Evolutionary conservation across 1,140 invertebrate genomes (phyloP).

Genomic region (Pomphorhynchus laevis): DNA sequence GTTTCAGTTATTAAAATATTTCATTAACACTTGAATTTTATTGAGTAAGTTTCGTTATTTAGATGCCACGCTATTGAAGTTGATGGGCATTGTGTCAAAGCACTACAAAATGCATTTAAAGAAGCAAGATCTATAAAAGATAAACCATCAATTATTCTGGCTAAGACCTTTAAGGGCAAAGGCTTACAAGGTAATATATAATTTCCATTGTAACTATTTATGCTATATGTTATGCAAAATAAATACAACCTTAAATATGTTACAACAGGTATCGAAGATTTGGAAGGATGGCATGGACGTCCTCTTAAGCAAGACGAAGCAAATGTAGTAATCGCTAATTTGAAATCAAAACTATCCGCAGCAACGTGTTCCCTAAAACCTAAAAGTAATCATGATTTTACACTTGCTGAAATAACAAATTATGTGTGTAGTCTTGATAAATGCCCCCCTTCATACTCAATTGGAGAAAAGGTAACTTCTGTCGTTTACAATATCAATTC

Average conservation of each 20-base stretch:
- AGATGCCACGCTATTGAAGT: slow-evolving; percentile 46
- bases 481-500: no score
- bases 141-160: slow-evolving; percentile 58
- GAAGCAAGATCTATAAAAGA: slow-evolving; percentile 32
- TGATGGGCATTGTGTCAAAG: slow-evolving; percentile 72
- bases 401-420: no score
- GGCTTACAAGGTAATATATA: slow-evolving; percentile 24
- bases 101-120: slow-evolving; percentile 38
- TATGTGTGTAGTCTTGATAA: no score
- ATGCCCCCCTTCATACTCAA: no score
- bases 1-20: no score
- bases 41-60: slow-evolving; percentile 3
- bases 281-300: slow-evolving; percentile 86
- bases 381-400: no score
- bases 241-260: not conserved
- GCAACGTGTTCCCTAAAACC: no score
- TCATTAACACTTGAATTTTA: not conserved
- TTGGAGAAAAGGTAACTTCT: no score
- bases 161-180: slow-evolving; percentile 77
- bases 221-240: not conserved
- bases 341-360: no score
- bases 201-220: not conserved
- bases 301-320: slow-evolving; percentile 45
- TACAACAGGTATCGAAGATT: slow-evolving; percentile 40
- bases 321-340: slow-evolving; percentile 25